These are phyloP conservation scores for Hydrotaea diabolus DNA, from an alignment of 2,888 invertebrate genomes.

Conservation along the genomic window DNA sequence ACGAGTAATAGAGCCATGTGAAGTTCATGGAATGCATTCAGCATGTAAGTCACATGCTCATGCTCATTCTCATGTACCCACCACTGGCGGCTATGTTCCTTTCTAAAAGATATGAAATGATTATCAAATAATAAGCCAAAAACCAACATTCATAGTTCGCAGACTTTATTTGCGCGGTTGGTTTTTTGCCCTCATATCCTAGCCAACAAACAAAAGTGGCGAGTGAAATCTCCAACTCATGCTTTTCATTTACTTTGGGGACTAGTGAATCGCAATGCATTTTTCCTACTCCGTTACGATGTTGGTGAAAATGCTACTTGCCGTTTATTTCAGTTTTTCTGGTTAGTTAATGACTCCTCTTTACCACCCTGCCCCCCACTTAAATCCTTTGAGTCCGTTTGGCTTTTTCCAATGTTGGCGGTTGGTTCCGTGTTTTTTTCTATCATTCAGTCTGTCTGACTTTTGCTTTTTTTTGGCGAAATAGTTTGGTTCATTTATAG, in stretches of 20 bases:
- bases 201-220: background rate
- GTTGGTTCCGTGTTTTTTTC: background rate
- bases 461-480: conserved; percentile 37
- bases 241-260: conserved; percentile 55
- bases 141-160: conserved; percentile 39
- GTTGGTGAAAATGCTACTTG: conserved; percentile 42
- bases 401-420: background rate
- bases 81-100: background rate
- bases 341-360: background rate
- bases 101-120: conserved; percentile 52
- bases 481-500: conserved; percentile 67
- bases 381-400: conserved; percentile 35
- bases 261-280: conserved; percentile 30
- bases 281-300: background rate
- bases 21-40: background rate
- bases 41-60: background rate
- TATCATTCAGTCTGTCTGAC: background rate
- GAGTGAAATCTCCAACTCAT: background rate
- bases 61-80: background rate
- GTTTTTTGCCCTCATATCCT: background rate
- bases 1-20: conserved; percentile 8
- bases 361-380: background rate
- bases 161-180: conserved; percentile 30
- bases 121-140: conserved; percentile 58
- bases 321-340: conserved; percentile 47